Evolutionary conservation across 2,888 invertebrate genomes (phyloP).

Genomic region (Drosophila lacicola): DNA sequence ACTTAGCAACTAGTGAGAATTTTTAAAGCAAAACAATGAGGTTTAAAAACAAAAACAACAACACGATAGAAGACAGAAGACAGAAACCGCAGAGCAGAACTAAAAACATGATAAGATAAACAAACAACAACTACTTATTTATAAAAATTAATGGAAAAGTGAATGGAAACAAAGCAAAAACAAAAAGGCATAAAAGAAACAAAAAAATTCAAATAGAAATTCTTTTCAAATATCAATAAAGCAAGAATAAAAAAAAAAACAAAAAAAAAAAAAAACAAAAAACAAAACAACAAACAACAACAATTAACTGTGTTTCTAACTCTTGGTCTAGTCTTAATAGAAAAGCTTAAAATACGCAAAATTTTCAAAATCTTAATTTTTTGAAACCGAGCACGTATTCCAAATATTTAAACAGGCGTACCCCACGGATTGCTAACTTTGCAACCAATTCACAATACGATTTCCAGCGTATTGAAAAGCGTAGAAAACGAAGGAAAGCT

Average conservation of each 20-base stretch:
- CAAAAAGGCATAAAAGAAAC: conserved; percentile 28
- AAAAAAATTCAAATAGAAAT: conserved; percentile 75
- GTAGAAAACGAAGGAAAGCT: too few species aligned
- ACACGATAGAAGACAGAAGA: conserved; percentile 20
- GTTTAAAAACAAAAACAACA: conserved; percentile 35
- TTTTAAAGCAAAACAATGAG: conserved; percentile 58
- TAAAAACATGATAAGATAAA: conserved; percentile 53
- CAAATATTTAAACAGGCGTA: too few species aligned
- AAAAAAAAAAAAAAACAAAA: conserved; percentile 3
- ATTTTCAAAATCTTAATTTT: too few species aligned
- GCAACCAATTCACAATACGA: too few species aligned
- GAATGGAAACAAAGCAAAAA: conserved; percentile 53
- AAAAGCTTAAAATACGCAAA: neutral
- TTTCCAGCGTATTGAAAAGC: too few species aligned
- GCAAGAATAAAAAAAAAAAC: conserved; percentile 61
- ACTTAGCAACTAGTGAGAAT: conserved; percentile 58
- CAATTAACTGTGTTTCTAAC: neutral
- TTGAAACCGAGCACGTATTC: too few species aligned
- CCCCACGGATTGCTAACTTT: too few species aligned
- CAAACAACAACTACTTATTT: conserved; percentile 48
- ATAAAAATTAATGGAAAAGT: conserved; percentile 59
- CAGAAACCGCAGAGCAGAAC: conserved; percentile 31
- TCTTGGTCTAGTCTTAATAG: neutral
- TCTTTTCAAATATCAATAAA: conserved; percentile 83
- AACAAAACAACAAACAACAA: conserved; percentile 15